A percentile compares a stretch with the other conserved stretches of the same genome.
Conservation (phyloP, 2,113 vertebrate genomes). For the Pampusana beccarii region DNA sequence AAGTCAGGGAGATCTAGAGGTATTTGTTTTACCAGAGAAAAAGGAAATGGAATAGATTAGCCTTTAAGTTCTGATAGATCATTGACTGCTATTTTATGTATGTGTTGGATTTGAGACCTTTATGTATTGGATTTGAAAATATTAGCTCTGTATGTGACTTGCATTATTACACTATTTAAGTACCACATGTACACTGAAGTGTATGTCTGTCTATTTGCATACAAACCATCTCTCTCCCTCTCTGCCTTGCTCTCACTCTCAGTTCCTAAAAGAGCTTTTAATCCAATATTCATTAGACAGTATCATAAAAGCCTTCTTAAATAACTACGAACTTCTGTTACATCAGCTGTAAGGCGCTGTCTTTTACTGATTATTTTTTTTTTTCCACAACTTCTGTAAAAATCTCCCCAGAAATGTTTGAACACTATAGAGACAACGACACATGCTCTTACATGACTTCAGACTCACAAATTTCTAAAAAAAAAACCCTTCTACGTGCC, state of each 20-base stretch:
- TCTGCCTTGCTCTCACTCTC: background rate
- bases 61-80: background rate
- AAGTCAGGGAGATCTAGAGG: background rate
- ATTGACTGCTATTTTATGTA: background rate
- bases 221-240: background rate
- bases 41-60: background rate
- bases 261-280: background rate
- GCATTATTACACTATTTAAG: background rate
- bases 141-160: background rate
- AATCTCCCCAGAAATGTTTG: background rate
- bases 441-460: background rate
- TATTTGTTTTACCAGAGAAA: background rate
- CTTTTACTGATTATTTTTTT: background rate
- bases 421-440: background rate
- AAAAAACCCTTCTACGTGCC: fast-evolving
- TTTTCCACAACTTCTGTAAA: background rate
- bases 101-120: background rate
- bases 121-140: background rate
- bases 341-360: background rate
- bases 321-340: background rate
- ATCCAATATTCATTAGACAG: background rate
- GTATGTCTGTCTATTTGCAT: background rate
- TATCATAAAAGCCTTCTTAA: background rate
- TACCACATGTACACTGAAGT: background rate
- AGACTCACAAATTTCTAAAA: background rate